phyloP scores from a whole-genome alignment of 2,888 invertebrate genomes.

The Cepaea hortensis region DNA sequence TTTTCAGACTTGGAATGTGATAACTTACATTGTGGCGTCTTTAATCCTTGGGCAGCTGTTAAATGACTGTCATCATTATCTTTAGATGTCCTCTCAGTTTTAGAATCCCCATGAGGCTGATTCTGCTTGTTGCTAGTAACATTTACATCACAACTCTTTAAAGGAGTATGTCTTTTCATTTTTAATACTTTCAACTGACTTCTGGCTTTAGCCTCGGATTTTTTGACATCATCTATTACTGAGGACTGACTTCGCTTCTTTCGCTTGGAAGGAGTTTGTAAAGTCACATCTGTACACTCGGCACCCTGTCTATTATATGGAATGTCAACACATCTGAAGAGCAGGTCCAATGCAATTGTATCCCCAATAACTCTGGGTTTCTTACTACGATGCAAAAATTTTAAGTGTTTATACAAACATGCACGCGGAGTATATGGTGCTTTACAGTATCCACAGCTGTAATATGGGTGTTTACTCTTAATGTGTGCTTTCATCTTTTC shows the following conservation, averaged over 20 bases:
- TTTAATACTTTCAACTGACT: background rate
- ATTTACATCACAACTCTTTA: background rate
- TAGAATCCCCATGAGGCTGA: background rate
- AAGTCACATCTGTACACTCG: background rate
- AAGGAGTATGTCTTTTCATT: background rate
- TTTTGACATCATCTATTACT: background rate
- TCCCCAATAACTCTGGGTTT: background rate
- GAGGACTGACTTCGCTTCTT: background rate
- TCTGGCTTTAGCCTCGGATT: background rate
- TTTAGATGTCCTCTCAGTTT: background rate
- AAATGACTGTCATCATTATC: background rate
- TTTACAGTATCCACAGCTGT: constrained; percentile 36
- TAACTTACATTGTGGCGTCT: too few species aligned
- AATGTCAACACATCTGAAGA: background rate
- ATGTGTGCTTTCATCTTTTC: constrained; percentile 19
- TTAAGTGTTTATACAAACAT: constrained; percentile 11
- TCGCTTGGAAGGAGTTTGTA: background rate
- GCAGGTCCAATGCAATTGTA: background rate
- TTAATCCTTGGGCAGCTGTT: background rate
- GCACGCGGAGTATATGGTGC: background rate
- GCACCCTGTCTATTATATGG: background rate
- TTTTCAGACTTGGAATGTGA: background rate
- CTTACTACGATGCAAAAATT: constrained; percentile 20
- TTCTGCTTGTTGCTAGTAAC: background rate
- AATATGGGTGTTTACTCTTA: constrained; percentile 11